Conservation (phyloP, 1,140 invertebrate species). For the Diachasma alloeum region DNA sequence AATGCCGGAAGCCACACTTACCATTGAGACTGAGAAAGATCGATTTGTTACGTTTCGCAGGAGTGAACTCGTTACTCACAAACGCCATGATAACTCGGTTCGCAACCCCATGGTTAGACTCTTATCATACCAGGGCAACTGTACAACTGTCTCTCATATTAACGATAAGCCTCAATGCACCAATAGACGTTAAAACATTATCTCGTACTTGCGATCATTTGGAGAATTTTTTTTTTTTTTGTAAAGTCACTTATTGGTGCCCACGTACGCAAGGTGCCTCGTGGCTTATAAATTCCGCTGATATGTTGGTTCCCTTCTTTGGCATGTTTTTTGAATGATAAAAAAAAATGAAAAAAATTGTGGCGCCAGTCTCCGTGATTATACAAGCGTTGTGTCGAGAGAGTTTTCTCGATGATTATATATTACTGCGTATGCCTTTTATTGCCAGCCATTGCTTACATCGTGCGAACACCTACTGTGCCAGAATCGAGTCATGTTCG, state of each 20-base stretch:
- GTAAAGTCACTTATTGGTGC: not conserved
- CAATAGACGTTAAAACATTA: not conserved
- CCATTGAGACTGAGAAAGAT: not conserved
- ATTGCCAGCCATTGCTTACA: slow-evolving; percentile 1
- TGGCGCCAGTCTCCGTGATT: slow-evolving; percentile 2
- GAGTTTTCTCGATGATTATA: slow-evolving; percentile 7
- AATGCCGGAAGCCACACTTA: not conserved
- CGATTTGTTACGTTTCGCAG: slow-evolving; percentile 4
- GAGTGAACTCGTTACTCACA: not conserved
- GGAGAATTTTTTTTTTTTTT: not conserved
- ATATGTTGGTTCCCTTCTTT: not conserved
- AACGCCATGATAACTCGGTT: not conserved
- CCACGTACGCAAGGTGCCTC: not conserved
- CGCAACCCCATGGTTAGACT: slow-evolving; percentile 2
- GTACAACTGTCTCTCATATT: not conserved
- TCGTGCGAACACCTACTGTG: slow-evolving; percentile 9
- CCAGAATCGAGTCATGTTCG: not conserved
- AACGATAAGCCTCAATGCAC: not conserved
- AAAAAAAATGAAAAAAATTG: not conserved
- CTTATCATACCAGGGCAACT: slow-evolving; percentile 1
- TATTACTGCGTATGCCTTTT: not conserved
- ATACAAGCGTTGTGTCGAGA: slow-evolving; percentile 1
- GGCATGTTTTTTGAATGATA: not conserved
- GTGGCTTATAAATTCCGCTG: not conserved
- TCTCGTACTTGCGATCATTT: not conserved